phyloP scores from a whole-genome alignment of 2,797 vertebrate species.

The Liparis tanakae region DNA sequence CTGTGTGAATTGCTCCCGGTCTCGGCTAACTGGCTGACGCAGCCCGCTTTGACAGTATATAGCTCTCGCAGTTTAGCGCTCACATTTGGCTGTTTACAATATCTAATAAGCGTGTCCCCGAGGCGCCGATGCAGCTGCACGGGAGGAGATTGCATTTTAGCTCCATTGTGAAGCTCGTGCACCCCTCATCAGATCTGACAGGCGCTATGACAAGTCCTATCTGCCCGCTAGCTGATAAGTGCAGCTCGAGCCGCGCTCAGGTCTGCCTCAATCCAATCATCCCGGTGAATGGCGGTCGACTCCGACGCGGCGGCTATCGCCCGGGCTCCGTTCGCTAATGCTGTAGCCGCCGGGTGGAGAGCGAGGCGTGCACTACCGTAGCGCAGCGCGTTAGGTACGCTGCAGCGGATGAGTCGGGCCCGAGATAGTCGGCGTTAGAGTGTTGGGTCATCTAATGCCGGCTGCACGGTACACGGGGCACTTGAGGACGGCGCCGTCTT shows the following conservation, averaged over 20 bases:
- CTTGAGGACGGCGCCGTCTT: neutral
- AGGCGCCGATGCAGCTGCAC: conserved; percentile 73
- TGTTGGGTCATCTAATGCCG: conserved; percentile 36
- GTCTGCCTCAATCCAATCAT: conserved; percentile 84
- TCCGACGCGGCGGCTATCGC: conserved; percentile 45
- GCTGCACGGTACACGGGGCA: neutral
- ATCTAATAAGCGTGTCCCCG: conserved; percentile 80
- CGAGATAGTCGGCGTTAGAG: conserved; percentile 41
- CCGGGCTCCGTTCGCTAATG: conserved; percentile 58
- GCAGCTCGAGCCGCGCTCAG: conserved; percentile 72
- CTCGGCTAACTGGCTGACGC: conserved; percentile 46
- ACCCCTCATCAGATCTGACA: conserved; percentile 83
- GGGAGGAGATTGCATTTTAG: conserved; percentile 84
- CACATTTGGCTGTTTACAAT: conserved; percentile 82
- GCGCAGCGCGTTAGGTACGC: conserved; percentile 50
- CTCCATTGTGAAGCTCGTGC: conserved; percentile 78
- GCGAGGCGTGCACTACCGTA: conserved; percentile 58
- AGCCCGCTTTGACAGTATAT: conserved; percentile 58
- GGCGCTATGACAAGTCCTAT: conserved; percentile 84
- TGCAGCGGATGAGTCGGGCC: conserved; percentile 36
- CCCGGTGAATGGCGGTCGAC: conserved; percentile 62
- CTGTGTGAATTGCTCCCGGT: conserved; percentile 42
- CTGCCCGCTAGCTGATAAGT: conserved; percentile 84
- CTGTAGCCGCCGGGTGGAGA: conserved; percentile 51
- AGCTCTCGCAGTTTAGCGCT: conserved; percentile 70